These are phyloP conservation scores for Scolanthus callimorphus DNA, from an alignment of 92 coral and sea anemone genomes.

Conservation along the genomic window DNA sequence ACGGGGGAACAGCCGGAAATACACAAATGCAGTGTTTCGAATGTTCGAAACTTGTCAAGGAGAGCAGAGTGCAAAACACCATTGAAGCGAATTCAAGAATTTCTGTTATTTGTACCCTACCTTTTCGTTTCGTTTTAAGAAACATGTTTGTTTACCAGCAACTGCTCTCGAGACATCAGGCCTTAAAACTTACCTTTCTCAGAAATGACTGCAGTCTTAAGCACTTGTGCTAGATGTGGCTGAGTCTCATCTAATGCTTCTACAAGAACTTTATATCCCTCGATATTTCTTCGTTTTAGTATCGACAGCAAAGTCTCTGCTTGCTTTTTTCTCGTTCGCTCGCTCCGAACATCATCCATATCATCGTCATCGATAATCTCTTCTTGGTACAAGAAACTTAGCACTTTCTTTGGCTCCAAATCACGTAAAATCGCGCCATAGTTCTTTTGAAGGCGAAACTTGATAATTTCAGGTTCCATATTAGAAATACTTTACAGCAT, in stretches of 20 bases:
- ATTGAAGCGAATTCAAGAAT: no score
- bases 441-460: conserved; percentile 46
- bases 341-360: conserved; percentile 64
- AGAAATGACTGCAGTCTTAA: conserved; percentile 29
- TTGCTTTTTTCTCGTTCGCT: conserved; percentile 43
- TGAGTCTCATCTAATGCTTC: conserved; percentile 51
- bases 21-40: no score
- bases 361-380: conserved; percentile 76
- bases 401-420: conserved; percentile 65
- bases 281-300: conserved; percentile 20
- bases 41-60: no score
- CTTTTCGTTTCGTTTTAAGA: no score
- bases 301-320: conserved; percentile 49
- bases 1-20: no score
- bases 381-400: conserved; percentile 72
- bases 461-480: conserved; percentile 30
- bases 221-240: conserved; percentile 60
- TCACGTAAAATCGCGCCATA: conserved; percentile 44
- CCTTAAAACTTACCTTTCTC: conserved; percentile 16
- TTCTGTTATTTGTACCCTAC: no score
- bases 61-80: no score
- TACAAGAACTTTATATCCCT: conserved; percentile 37
- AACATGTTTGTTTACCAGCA: no score
- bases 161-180: no score
- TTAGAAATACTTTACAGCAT: no score